Conservation (phyloP, 2,113 vertebrate species). For the Pseudonaja textilis region DNA sequence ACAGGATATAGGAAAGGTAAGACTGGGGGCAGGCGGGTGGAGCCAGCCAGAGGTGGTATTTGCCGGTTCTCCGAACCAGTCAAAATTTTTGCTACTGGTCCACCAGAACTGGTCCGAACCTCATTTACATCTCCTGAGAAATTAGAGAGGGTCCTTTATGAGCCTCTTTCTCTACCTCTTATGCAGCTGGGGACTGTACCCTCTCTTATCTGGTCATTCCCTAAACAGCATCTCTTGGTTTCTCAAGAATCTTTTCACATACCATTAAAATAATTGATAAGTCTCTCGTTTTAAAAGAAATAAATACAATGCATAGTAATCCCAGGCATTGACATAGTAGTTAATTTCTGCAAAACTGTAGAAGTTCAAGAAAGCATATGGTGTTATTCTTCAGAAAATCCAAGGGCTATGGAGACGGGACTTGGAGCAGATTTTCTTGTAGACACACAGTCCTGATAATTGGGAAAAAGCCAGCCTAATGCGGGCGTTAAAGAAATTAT, state of each 20-base stretch:
- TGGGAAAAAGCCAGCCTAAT: slow-evolving; percentile 46
- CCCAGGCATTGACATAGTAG: slow-evolving; percentile 20
- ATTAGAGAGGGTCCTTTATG: background rate
- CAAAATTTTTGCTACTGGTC: no score
- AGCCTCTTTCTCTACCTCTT: background rate
- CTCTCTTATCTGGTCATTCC: background rate
- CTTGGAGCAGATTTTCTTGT: slow-evolving; percentile 55
- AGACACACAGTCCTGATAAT: slow-evolving; percentile 41
- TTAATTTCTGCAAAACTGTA: slow-evolving; percentile 42
- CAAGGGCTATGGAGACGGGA: slow-evolving; percentile 46
- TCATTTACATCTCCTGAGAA: background rate
- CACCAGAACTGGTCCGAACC: no score
- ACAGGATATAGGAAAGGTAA: no score
- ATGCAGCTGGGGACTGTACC: background rate
- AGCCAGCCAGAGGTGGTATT: no score
- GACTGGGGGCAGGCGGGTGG: no score
- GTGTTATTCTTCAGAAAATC: slow-evolving; percentile 40
- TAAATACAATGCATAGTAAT: background rate
- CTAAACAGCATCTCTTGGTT: background rate
- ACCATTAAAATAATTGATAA: background rate
- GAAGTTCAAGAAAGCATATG: slow-evolving; percentile 24
- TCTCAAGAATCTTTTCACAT: background rate
- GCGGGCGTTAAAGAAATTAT: slow-evolving; percentile 53
- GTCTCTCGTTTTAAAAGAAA: background rate
- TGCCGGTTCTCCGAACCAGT: no score